Percentiles rank a stretch among this genome's conserved stretches.
Evolutionary conservation across 2,888 invertebrate species (phyloP).

Genomic region (Apeira syringaria): DNA sequence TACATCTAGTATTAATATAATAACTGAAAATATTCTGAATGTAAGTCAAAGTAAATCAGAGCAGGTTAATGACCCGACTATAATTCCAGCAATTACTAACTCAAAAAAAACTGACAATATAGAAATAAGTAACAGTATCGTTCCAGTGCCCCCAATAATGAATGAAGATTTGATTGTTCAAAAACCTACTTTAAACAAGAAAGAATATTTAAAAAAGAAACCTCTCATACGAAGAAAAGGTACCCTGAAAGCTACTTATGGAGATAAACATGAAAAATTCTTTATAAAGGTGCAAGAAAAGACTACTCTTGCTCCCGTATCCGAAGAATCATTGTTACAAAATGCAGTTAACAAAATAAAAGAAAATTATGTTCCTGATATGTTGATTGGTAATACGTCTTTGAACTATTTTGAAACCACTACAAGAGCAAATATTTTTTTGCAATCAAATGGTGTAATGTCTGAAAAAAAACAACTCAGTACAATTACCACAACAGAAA

Average conservation of each 20-base stretch:
- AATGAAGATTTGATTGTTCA: conserved; percentile 63
- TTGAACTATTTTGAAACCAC: background rate
- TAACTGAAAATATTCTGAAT: conserved; percentile 13
- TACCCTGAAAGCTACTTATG: conserved; percentile 76
- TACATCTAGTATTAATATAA: conserved; percentile 9
- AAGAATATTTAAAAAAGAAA: conserved; percentile 65
- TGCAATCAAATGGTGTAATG: background rate
- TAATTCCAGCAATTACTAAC: conserved; percentile 58
- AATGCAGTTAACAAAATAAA: conserved; percentile 10
- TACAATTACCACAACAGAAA: conserved; percentile 4
- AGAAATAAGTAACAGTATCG: conserved; percentile 58
- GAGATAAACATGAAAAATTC: conserved; percentile 72
- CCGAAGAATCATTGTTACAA: conserved; percentile 3
- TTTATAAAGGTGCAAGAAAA: conserved; percentile 46
- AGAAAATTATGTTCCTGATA: conserved; percentile 4
- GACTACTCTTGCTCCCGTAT: conserved; percentile 1
- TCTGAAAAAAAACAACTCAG: background rate
- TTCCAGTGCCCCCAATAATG: conserved; percentile 47
- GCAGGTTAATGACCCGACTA: conserved; percentile 51
- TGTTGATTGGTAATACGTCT: background rate
- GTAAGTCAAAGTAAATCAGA: background rate
- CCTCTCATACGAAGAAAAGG: conserved; percentile 70
- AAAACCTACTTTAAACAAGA: conserved; percentile 52
- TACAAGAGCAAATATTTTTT: background rate
- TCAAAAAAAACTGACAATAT: conserved; percentile 38